Evolutionary conservation across 1,140 invertebrate genomes (phyloP).

Genomic region (Eulimnadia texana): DNA sequence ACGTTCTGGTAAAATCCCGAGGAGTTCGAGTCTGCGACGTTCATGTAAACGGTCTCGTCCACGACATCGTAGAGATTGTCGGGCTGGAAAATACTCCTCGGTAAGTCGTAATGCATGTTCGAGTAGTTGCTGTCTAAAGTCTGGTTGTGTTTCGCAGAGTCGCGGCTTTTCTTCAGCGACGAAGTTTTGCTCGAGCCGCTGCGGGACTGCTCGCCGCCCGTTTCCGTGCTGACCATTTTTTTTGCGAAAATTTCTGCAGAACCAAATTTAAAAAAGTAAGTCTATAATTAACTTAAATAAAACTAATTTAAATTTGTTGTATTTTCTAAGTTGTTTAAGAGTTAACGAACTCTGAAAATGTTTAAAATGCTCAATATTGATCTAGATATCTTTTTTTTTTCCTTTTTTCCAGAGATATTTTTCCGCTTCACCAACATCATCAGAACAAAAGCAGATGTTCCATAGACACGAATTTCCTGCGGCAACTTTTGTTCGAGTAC

Average conservation of each 20-base stretch:
- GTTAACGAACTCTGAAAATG: too few relatives aligned
- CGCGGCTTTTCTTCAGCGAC: background rate
- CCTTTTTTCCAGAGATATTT: background rate
- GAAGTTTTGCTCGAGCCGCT: background rate
- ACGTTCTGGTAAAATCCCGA: background rate
- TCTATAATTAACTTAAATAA: too few relatives aligned
- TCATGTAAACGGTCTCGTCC: background rate
- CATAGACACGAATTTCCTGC: background rate
- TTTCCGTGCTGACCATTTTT: background rate
- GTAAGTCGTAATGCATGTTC: background rate
- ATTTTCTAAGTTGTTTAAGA: too few relatives aligned
- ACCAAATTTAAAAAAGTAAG: too few relatives aligned
- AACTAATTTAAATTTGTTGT: too few relatives aligned
- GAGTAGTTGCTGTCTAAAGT: background rate
- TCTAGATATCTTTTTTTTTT: background rate
- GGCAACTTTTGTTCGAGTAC: background rate
- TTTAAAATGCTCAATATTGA: too few relatives aligned
- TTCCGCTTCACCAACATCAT: background rate
- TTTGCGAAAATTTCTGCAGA: too few relatives aligned
- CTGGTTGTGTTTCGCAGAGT: background rate
- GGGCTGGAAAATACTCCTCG: background rate
- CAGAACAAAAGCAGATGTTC: background rate
- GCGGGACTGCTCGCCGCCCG: background rate
- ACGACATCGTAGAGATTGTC: background rate
- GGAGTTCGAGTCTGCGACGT: background rate